These are phyloP conservation scores for Scaptodrosophila latifasciaeformis DNA, from an alignment of 2,888 invertebrate genomes.

Conservation along the genomic window DNA sequence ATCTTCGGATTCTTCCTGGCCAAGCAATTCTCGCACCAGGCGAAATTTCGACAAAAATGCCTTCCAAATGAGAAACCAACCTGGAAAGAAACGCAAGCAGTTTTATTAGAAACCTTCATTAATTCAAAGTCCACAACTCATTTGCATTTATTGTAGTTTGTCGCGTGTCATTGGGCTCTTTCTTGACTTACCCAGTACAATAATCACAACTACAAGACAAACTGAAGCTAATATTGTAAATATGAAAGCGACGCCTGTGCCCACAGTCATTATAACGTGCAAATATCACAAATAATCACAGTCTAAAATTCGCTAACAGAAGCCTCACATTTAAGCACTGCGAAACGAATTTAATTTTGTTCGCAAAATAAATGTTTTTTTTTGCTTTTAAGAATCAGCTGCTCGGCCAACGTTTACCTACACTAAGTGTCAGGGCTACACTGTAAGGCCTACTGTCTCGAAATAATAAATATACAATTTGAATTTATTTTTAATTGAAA, in stretches of 20 bases:
- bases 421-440: slow-evolving; percentile 30
- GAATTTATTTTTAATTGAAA: no score
- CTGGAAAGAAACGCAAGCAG: slow-evolving; percentile 78
- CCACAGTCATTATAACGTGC: slow-evolving; percentile 61
- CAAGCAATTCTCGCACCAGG: slow-evolving; percentile 89
- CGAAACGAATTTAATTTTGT: no score
- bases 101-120: background rate
- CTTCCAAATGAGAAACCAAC: slow-evolving; percentile 95
- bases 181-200: slow-evolving; percentile 78
- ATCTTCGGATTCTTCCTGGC: slow-evolving; percentile 82
- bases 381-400: no score
- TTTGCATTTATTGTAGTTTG: slow-evolving; percentile 1
- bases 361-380: no score
- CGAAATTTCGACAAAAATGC: slow-evolving; percentile 90
- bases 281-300: slow-evolving; percentile 36
- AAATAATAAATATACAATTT: no score
- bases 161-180: background rate
- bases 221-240: slow-evolving; percentile 78
- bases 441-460: no score
- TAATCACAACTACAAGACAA: slow-evolving; percentile 77
- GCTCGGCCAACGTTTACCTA: slow-evolving; percentile 7
- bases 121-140: no score
- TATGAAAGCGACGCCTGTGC: slow-evolving; percentile 63
- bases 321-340: no score
- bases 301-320: no score